Conservation (phyloP, 2,797 vertebrate genomes). For the Spinus olivaceus region DNA sequence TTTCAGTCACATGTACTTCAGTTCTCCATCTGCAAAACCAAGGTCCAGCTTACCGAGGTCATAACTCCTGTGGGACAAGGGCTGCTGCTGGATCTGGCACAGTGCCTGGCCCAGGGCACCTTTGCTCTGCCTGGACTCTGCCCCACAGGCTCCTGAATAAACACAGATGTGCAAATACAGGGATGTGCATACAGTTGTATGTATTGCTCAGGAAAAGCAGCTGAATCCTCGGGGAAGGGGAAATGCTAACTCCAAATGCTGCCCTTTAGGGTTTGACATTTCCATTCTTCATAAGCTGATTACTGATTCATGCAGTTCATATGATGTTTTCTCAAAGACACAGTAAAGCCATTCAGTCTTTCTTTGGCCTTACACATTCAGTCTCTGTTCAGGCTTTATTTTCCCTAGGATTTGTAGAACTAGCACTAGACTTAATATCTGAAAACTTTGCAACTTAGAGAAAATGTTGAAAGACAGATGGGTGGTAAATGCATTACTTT, state of each 20-base stretch:
- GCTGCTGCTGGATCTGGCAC: not conserved
- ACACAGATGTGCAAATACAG: not conserved
- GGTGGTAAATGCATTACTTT: not conserved
- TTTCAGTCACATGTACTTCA: not conserved
- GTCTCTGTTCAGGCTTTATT: not conserved
- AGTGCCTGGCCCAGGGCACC: not conserved
- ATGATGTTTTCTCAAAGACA: constrained; percentile 16
- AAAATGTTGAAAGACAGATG: not conserved
- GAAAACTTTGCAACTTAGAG: not conserved
- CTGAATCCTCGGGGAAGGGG: not conserved
- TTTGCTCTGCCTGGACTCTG: constrained; percentile 11
- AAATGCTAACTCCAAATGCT: not conserved
- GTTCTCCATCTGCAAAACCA: not conserved
- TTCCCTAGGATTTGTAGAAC: not conserved
- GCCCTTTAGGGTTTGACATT: constrained; percentile 28
- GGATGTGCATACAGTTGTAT: not conserved
- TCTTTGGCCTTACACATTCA: not conserved
- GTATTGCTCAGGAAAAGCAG: not conserved
- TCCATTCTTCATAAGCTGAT: constrained; percentile 28
- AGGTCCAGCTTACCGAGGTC: not conserved
- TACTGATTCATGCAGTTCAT: not conserved
- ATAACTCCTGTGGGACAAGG: not conserved
- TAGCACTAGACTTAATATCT: not conserved
- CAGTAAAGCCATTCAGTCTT: not conserved
- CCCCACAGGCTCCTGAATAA: not conserved